Conservation (phyloP, 2,113 vertebrate species). For the Erythrolamprus reginae region DNA sequence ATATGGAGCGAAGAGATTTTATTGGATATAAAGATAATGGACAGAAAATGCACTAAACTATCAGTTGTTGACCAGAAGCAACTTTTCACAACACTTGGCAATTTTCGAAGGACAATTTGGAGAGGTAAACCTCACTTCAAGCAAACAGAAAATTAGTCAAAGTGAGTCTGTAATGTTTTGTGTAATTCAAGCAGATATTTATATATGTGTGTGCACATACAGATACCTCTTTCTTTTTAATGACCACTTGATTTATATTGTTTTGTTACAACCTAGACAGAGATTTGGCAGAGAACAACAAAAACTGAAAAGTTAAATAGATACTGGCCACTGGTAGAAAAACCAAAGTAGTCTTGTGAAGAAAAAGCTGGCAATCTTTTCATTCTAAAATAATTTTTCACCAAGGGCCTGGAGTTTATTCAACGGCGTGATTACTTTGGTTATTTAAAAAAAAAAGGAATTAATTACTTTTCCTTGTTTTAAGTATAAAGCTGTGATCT, state of each 20-base stretch:
- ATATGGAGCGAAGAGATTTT: not conserved
- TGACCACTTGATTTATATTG: not conserved
- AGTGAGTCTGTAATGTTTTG: not conserved
- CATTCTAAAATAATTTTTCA: not conserved
- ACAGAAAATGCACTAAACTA: not conserved
- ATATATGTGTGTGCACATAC: not conserved
- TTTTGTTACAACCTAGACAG: not conserved
- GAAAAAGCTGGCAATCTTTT: not conserved
- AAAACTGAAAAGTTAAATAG: not conserved
- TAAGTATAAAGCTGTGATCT: slow-evolving; percentile 58
- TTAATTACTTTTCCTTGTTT: slow-evolving; percentile 59
- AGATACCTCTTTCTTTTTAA: not conserved
- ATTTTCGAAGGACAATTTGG: not conserved
- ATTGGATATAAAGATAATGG: not conserved
- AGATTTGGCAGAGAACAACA: not conserved
- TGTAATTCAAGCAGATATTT: not conserved
- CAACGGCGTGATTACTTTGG: slow-evolving; percentile 8
- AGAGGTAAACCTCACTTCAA: not conserved
- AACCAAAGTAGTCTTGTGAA: not conserved
- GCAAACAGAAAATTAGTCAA: not conserved
- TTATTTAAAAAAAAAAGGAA: slow-evolving; percentile 43
- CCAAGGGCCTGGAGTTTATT: not conserved
- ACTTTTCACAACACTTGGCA: not conserved
- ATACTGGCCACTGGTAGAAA: not conserved
- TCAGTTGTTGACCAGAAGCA: not conserved